Evolutionary conservation across 2,797 vertebrate genomes (phyloP), one percentile per base, ranked within the genome.

Genomic region (Darevskia nairensis): DNA sequence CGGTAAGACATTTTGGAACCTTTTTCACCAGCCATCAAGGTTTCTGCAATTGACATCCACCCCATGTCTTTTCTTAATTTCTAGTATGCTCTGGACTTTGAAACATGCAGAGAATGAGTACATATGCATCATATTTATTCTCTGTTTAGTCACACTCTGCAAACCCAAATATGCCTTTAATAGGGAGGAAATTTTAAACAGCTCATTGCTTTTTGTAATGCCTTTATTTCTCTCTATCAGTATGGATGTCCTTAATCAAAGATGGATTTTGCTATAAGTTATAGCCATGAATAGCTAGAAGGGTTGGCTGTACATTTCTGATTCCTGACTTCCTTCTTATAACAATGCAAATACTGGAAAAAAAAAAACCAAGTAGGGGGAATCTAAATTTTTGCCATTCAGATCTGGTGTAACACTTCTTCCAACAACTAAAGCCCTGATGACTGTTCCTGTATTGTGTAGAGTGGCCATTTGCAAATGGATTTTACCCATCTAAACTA

Each of bases 281-380:
- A 7, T 32, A 90, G 25, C 32, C 78, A 72, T 55, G 91, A 94
- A 84, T 6, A 82, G 11, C 80, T 87, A 46, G 29, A 23, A 71
- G 87, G 92, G 90, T 84, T 87, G 39, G 8, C 27, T 19, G 81
- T 91, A 0, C 0, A 78, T 79, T 84, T 87, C 91, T 91, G 25
- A 39, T 90, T 89, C 29, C 55, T 89, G 86, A 85, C 19, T 85
- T 92, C 68, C 86, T 88, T 91, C 91, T 61, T 74, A 81, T 80
- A 66, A 77, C 41, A 61, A 61, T 2, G 19, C 59, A 19, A 61
- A 50, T 50, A 50, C 50, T 50, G 50, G 4, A 15, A 50, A 50
- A 50, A 50, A 50, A 50, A 50, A 50, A 50, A 50, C 50, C 50
- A 50, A 50, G 50, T 13, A 50, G 50, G 50, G 50, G 50, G 3